These are phyloP conservation scores for Halichoeres trimaculatus DNA, from an alignment of 2,113 vertebrate genomes.

Conservation along the genomic window DNA sequence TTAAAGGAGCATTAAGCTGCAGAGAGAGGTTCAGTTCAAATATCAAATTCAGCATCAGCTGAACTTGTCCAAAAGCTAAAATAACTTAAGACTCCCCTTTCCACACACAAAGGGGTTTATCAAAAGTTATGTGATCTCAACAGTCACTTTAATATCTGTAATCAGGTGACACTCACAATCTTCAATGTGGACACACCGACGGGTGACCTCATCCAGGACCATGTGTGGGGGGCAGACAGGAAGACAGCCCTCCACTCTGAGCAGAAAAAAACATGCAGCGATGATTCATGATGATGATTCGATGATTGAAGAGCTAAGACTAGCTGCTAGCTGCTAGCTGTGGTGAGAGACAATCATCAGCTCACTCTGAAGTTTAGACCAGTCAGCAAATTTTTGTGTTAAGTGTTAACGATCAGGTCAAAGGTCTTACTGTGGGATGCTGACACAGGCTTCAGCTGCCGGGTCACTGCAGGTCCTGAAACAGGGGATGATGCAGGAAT, in stretches of 20 bases:
- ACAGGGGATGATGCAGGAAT: constrained; percentile 90
- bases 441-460: constrained; percentile 82
- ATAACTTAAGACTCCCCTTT: too few relatives aligned
- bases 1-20: constrained; percentile 45
- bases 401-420: not conserved
- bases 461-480: constrained; percentile 95
- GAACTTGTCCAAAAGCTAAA: too few relatives aligned
- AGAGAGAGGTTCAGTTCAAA: too few relatives aligned
- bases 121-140: too few relatives aligned
- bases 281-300: not conserved
- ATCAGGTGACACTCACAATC: constrained; percentile 89
- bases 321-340: too few relatives aligned
- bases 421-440: constrained; percentile 89
- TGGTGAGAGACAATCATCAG: too few relatives aligned
- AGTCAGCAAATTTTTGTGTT: not conserved
- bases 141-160: too few relatives aligned
- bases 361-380: not conserved
- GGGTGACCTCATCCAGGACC: constrained; percentile 95
- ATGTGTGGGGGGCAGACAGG: constrained; percentile 88
- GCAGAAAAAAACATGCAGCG: constrained; percentile 50
- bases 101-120: too few relatives aligned
- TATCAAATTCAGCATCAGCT: too few relatives aligned
- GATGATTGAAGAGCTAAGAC: too few relatives aligned
- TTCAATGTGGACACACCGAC: constrained; percentile 90
- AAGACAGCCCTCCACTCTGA: constrained; percentile 94